Evolutionary conservation across 1,140 invertebrate genomes (phyloP).

Genomic region (Battus philenor): DNA sequence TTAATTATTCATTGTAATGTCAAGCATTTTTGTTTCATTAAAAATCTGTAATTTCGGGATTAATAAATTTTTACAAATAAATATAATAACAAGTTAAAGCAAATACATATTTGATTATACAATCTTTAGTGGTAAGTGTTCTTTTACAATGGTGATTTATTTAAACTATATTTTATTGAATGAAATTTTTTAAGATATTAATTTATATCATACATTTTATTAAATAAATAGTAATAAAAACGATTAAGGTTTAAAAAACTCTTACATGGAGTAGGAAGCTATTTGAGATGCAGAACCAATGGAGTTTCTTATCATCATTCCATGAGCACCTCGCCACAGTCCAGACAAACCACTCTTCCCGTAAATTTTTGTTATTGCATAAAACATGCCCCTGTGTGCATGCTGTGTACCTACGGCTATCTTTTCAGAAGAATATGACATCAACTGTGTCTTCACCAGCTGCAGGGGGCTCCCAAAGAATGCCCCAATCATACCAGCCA

Average conservation of each 20-base stretch:
- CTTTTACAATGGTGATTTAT: too few relatives aligned
- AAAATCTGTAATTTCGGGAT: too few relatives aligned
- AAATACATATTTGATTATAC: too few relatives aligned
- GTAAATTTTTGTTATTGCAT: conserved; percentile 84
- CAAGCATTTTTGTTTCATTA: too few relatives aligned
- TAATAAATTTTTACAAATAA: too few relatives aligned
- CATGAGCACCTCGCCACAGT: conserved; percentile 86
- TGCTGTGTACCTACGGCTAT: conserved; percentile 95
- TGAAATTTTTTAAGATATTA: too few relatives aligned
- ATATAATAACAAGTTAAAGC: too few relatives aligned
- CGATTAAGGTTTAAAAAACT: conserved; percentile 16
- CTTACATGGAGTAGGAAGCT: conserved; percentile 65
- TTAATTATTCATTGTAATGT: too few relatives aligned
- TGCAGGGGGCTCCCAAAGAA: conserved; percentile 83
- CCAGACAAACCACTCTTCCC: conserved; percentile 82
- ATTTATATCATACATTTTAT: too few relatives aligned
- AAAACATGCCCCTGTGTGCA: conserved; percentile 81
- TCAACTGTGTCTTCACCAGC: conserved; percentile 93
- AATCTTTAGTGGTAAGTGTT: too few relatives aligned
- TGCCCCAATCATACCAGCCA: conserved; percentile 63
- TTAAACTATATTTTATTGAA: too few relatives aligned
- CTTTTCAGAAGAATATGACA: conserved; percentile 84
- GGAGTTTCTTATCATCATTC: conserved; percentile 80
- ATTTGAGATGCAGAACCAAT: conserved; percentile 71
- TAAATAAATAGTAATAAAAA: too few relatives aligned